Conservation (phyloP, 2,888 invertebrate species). For the Thecophora atra region DNA sequence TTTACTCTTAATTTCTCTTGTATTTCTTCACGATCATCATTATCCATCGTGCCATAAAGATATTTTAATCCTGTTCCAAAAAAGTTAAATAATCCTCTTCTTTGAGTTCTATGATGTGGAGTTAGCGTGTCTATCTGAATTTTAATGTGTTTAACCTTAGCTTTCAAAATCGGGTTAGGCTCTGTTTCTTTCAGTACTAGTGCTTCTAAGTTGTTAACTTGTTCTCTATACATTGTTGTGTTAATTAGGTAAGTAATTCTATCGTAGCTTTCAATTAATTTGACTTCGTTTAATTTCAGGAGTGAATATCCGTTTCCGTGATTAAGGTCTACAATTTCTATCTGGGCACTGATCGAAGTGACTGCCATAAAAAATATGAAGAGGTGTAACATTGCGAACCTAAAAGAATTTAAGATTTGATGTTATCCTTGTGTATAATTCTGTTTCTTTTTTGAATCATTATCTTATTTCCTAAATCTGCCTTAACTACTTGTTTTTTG, state of each 20-base stretch:
- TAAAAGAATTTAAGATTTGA: constrained; percentile 26
- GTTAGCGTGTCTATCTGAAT: constrained; percentile 24
- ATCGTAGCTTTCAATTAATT: constrained; percentile 12
- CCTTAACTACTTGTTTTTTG: constrained; percentile 31
- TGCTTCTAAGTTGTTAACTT: constrained; percentile 17
- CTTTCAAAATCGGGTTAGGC: constrained; percentile 18
- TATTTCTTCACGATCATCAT: constrained; percentile 37
- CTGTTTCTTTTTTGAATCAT: constrained; percentile 27
- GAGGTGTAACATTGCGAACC: constrained; percentile 27
- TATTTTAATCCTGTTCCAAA: constrained; percentile 40
- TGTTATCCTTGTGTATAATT: constrained; percentile 36
- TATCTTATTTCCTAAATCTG: constrained; percentile 34
- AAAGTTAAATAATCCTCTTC: constrained; percentile 39
- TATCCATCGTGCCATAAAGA: constrained; percentile 39
- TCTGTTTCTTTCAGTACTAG: constrained; percentile 22
- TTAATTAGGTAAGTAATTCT: constrained; percentile 4
- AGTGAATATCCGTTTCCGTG: constrained; percentile 30
- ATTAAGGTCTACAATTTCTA: constrained; percentile 30
- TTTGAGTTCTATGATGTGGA: constrained; percentile 35
- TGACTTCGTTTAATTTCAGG: constrained; percentile 12
- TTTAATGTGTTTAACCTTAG: constrained; percentile 27
- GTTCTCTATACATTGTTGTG: constrained; percentile 13
- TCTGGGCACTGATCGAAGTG: constrained; percentile 27
- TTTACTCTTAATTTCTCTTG: constrained; percentile 25
- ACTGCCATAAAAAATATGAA: constrained; percentile 23